These are phyloP conservation scores for Eustalomyia histrio DNA, from an alignment of 2,888 invertebrate genomes.

Conservation along the genomic window DNA sequence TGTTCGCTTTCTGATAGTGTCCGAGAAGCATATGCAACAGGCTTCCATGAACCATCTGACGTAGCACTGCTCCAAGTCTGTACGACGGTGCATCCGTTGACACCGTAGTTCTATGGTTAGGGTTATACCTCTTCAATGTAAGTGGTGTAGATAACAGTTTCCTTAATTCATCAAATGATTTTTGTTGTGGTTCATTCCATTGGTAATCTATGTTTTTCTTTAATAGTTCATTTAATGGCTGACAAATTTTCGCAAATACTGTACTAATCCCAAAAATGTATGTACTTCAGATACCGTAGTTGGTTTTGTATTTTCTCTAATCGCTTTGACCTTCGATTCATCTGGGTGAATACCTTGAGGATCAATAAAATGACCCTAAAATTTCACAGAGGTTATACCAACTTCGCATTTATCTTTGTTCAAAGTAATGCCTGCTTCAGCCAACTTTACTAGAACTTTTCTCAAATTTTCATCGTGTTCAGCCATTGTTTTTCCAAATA, in stretches of 20 bases:
- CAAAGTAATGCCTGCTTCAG: conserved; percentile 38
- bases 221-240: conserved; percentile 50
- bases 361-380: conserved; percentile 47
- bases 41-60: conserved; percentile 41
- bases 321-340: conserved; percentile 41
- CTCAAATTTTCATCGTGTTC: conserved; percentile 23
- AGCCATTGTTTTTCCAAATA: conserved; percentile 27
- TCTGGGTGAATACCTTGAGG: conserved; percentile 28
- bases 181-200: conserved; percentile 39
- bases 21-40: conserved; percentile 54
- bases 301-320: conserved; percentile 21
- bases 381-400: conserved; percentile 29
- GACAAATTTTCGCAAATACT: conserved; percentile 35
- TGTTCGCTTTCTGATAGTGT: conserved; percentile 59
- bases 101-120: conserved; percentile 43
- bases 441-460: conserved; percentile 26
- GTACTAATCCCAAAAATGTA: conserved; percentile 28
- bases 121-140: conserved; percentile 45
- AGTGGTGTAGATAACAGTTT: conserved; percentile 18
- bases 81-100: conserved; percentile 51
- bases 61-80: conserved; percentile 45
- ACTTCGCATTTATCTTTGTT: conserved; percentile 50
- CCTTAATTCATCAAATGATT: conserved; percentile 32
- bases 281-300: conserved; percentile 25
- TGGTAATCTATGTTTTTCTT: conserved; percentile 18